Base-by-base conservation (phyloP, 2,888 invertebrate species). In the Cryptocheilus praepositus region DNA sequence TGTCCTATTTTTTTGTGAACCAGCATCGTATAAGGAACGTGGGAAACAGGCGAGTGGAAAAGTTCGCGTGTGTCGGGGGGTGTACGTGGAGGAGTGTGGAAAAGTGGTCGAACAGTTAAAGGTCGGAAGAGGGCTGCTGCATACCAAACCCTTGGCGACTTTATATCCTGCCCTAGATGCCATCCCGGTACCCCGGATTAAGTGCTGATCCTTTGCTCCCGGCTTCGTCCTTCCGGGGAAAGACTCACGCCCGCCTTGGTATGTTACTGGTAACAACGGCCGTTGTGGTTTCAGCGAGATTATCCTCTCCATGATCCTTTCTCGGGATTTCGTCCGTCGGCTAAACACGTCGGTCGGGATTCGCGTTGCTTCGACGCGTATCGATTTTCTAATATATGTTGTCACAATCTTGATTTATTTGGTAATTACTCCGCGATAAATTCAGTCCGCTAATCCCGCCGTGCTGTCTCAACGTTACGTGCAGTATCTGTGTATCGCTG, bases 321-420 rank as follows among this genome's bases (percentile, higher is more conserved):
- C 60, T 54, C 69, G 16, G 63, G 68, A 72, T 68, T 36, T 68
- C 72, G 57, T 22, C 4, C 56, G 60, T 57, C 61, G 62, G 60
- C 65, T 60, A 63, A 63, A 63, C 64, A 58, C 65, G 65, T 68
- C 73, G 60, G 57, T 57, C 54, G 54, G 64, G 68, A 71, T 68
- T 73, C 62, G 60, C 56, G 54, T 58, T 43, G 28, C 55, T 43
- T 21, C 53, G 55, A 62, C 61, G 57, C 64, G 61, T 61, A 73
- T 65, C 72, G 72, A 67, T 65, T 71, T 60, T 56, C 56, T 45
- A 49, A 58, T 55, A 55, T 36, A 22, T 18, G 3, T 7, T 3
- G 19, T 44, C 7, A 22, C 8, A n/a, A 56, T 13, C 19, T 44
- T 21, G 44, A 21, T 43, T 21, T 22, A 4, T 21, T 44, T 19